Base-by-base conservation (phyloP, 2,113 vertebrate genomes). In the Furnarius figulus region DNA sequence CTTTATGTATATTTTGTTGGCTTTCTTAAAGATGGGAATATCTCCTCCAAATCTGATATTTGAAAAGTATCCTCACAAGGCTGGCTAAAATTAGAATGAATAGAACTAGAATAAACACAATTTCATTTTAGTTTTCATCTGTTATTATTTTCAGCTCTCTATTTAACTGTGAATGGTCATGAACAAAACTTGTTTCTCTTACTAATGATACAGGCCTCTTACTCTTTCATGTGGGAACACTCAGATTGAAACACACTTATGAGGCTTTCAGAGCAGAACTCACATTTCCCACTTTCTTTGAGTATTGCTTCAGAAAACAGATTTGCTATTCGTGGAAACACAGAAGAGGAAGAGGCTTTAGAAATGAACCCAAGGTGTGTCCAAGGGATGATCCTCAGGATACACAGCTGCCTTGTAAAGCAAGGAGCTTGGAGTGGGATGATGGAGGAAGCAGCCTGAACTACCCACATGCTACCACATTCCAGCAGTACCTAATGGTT, bases 51-150 rank as follows among this genome's bases (percentile, higher is more conserved):
- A 96, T 75, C 8, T 5, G 2, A 37, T 67, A 44, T 89, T 93
- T 89, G 82, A 93, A 89, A 87, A 94, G 78, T 62, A 62, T 53
- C 42, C 75, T 93, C 55, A 90, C 61, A 89, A 90, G 83, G 37
- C 85, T 77, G 40, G 63, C 76, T 95, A 96, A 97, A 96, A 94
- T 94, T 92, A 81, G 90, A 68, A 47, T 94, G 84, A 97, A 95
- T 95, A 87, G 91, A 90, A 82, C 93, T 63, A 87, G 94, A 97
- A 96, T 94, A 95, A 96, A 94, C 80, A 93, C 76, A 84, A 65
- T 88, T 92, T 93, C 59, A 46, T 88, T 75, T 94, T 95, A 78
- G 44, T 96, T 96, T 90, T 95, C 76, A 75, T 86, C 84, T 87
- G 63, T 42, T 94, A 95, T 95, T 96, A 91, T 95, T 93, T 91